Conservation (phyloP, 1,140 invertebrate genomes). For the Temnothorax longispinosus region DNA sequence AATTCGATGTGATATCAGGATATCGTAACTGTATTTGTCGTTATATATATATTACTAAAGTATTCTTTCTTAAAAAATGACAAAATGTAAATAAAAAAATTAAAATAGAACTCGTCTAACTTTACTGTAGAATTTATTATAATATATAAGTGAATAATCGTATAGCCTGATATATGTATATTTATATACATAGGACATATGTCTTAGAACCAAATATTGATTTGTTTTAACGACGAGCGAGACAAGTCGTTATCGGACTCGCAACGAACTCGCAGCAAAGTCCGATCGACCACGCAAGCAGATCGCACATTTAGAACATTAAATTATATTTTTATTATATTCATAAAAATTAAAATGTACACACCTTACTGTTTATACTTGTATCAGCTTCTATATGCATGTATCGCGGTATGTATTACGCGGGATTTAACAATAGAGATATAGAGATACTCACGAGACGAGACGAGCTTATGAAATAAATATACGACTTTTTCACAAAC, state of each 20-base stretch:
- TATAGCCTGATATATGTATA: neutral
- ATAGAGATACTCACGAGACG: constrained; percentile 69
- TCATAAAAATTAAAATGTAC: constrained; percentile 77
- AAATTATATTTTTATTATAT: constrained; percentile 78
- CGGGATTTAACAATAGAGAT: constrained; percentile 75
- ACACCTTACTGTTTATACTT: constrained; percentile 72
- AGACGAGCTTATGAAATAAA: constrained; percentile 72
- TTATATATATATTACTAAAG: neutral
- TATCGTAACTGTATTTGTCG: neutral
- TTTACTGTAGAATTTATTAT: neutral
- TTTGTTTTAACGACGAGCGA: neutral
- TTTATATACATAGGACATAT: neutral
- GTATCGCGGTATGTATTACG: constrained; percentile 68
- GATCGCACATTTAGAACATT: constrained; percentile 68
- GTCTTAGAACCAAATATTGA: neutral
- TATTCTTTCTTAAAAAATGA: neutral
- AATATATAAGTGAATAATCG: neutral
- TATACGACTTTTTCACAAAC: constrained; percentile 54
- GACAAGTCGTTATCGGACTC: neutral
- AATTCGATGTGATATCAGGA: neutral
- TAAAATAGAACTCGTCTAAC: neutral
- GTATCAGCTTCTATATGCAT: constrained; percentile 71
- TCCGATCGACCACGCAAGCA: neutral
- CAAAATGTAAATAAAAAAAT: constrained; percentile 20
- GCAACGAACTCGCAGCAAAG: neutral